phyloP scores from a whole-genome alignment of 2,113 vertebrate genomes.

The Etheostoma spectabile region DNA sequence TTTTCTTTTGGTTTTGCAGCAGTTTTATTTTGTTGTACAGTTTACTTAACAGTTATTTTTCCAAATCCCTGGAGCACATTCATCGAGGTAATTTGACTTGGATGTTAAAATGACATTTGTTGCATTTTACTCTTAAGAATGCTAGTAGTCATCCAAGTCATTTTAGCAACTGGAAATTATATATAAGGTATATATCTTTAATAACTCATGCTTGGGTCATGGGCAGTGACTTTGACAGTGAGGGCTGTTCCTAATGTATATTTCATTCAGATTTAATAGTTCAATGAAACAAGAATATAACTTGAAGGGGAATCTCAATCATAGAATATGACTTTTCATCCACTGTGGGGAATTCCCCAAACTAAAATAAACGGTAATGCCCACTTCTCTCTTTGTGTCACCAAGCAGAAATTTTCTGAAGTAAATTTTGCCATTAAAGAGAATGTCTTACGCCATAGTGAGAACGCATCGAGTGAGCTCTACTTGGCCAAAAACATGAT shows the following conservation, averaged over 20 bases:
- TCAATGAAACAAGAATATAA: slow-evolving; percentile 60
- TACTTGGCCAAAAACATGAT: slow-evolving; percentile 66
- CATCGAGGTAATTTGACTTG: slow-evolving; percentile 59
- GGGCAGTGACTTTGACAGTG: slow-evolving; percentile 54
- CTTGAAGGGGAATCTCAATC: slow-evolving; percentile 52
- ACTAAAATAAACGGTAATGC: slow-evolving; percentile 59
- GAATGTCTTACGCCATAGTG: slow-evolving; percentile 50
- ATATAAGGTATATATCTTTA: slow-evolving; percentile 71
- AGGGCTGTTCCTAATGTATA: slow-evolving; percentile 74
- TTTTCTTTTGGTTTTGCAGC: slow-evolving; percentile 48
- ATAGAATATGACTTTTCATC: slow-evolving; percentile 45
- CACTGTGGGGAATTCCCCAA: slow-evolving; percentile 67
- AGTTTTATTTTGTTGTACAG: slow-evolving; percentile 75
- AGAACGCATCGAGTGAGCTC: slow-evolving; percentile 44
- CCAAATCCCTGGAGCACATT: slow-evolving; percentile 63
- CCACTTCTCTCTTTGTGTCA: slow-evolving; percentile 41
- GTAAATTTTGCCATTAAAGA: slow-evolving; percentile 60
- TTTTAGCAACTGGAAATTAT: slow-evolving; percentile 67
- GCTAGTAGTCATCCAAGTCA: slow-evolving; percentile 64
- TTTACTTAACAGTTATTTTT: slow-evolving; percentile 62
- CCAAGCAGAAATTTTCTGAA: slow-evolving; percentile 54
- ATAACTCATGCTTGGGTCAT: slow-evolving; percentile 66
- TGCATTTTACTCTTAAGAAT: slow-evolving; percentile 72
- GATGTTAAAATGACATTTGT: slow-evolving; percentile 65
- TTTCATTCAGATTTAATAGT: slow-evolving; percentile 74